Base-by-base conservation (phyloP, 2,888 invertebrate species). In the Synanthedon tipuliformis region DNA sequence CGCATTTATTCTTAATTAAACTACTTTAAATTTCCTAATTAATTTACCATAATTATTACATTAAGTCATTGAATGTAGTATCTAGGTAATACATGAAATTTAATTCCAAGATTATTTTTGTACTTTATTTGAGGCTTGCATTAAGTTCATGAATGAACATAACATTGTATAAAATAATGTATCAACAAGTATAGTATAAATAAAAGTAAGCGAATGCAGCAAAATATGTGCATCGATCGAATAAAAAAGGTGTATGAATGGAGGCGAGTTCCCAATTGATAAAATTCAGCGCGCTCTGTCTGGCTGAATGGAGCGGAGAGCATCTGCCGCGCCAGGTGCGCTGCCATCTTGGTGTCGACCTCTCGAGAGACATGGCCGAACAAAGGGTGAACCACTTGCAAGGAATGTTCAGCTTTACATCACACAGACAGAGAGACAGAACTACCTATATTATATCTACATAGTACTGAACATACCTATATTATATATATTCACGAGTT, bases 251-350 rank as follows among this genome's bases (percentile, higher is more conserved):
- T 57, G 59, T 59, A 67, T 83, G 82, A 81, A 84, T 81, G 78
- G 71, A 60, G 67, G 64, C 65, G 64, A 68, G 69, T 65, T 40
- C 64, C 69, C 80, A 72, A 84, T 84, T 85, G 81, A 85, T 84
- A 81, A 83, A 81, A 76, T 77, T 81, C 71, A 74, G 74, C 65
- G 63, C 60, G 34, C 10, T 34, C 34, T 3, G 34, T 34, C 34
- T 59, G 61, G 60, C 66, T 81, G 78, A 85, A 84, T 85, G 81
- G 74, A 63, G 54, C 56, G 57, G 62, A 61, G 62, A 58, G 63
- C 81, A 81, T 79, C 81, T 81, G 80, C 68, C 70, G 56, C 61
- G 77, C 77, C 85, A 84, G 83, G 84, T 85, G 84, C 56, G 68
- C 34, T 62, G 63, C 58, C 69, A 67, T 63, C 69, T 67, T 64